Evolutionary conservation across 1,140 invertebrate genomes (phyloP).

Genomic region (Psilanteris sp.): DNA sequence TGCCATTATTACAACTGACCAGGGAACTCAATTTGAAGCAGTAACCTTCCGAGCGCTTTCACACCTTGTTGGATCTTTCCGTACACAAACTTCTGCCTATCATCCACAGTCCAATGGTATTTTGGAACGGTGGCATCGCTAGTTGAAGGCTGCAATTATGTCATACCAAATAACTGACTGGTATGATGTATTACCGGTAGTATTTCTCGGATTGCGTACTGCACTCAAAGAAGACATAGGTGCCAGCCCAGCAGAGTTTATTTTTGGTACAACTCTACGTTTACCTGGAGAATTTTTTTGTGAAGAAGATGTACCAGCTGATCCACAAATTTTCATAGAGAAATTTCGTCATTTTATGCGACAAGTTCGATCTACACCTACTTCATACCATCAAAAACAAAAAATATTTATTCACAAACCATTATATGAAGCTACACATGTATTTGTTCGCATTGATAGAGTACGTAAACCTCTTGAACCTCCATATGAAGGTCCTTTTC

Average conservation of each 20-base stretch:
- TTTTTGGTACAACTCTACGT: conserved; percentile 69
- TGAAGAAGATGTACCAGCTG: conserved; percentile 21
- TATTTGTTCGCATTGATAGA: neutral
- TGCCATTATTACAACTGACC: no score
- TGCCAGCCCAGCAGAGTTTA: conserved; percentile 69
- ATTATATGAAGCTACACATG: neutral
- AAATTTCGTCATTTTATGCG: conserved; percentile 33
- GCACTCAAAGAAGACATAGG: conserved; percentile 69
- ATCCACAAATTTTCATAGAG: conserved; percentile 32
- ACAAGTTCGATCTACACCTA: conserved; percentile 13
- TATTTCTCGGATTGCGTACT: conserved; percentile 73
- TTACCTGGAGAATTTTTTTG: conserved; percentile 65
- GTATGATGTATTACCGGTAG: conserved; percentile 65
- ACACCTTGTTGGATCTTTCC: neutral
- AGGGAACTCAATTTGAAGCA: no score
- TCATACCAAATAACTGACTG: neutral
- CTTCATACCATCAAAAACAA: conserved; percentile 22
- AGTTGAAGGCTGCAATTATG: neutral
- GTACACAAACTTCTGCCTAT: neutral
- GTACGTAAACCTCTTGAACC: neutral
- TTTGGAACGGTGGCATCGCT: no score
- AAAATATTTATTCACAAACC: conserved; percentile 5
- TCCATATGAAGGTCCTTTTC: neutral
- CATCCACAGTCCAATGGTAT: conserved; percentile 1
- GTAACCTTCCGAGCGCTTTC: neutral